Evolutionary conservation across 2,113 vertebrate genomes (phyloP), one percentile per base, ranked within the genome.

Genomic region (Emydura subglobosa): DNA sequence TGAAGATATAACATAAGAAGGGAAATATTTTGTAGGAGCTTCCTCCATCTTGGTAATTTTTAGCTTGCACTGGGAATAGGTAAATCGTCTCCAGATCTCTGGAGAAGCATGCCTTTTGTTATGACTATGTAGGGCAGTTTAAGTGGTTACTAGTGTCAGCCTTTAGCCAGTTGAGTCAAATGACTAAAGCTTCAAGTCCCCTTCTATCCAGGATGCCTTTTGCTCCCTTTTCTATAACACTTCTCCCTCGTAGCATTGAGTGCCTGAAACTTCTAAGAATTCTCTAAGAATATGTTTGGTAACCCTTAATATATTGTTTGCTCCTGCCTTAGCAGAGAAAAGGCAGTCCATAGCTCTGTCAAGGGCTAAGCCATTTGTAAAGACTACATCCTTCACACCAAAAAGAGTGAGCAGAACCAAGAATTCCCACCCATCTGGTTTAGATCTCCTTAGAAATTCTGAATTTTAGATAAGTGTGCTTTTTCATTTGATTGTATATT

Each of bases 31-130:
- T 27, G 87, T 92, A 19, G 65, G 68, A 80, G 13, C 65, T 74
- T 10, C 49, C n/a, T 55, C 61, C 49, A 42, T 57, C 42, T 53
- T 72, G 65, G 22, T 90, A 84, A 0, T 92, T 81, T 29, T 78
- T 95, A 94, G 61, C 55, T 88, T 85, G 90, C 39, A 49, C 44
- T 61, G 13, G 76, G 59, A 89, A 61, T 85, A 93, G 82, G 50
- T 2, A 53, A 88, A 65, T 25, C 22, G 29, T 90, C 5, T 90
- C 31, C 85, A 79, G 83, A 61, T 31, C 57, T 65, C 59, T 65
- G 61, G 16, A 65, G 61, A 65, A 65, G 31, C 61, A 65, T 65
- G 17, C 61, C 61, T 65, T 34, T 61, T 47, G 6, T 61, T 65
- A 65, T 65, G 61, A 19, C 83, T 55, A 50, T 65, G 61, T 79